Percentiles rank a stretch among this genome's conserved stretches.
phyloP scores from a whole-genome alignment of 2,888 invertebrate genomes.

The Erpobdella octoculata region DNA sequence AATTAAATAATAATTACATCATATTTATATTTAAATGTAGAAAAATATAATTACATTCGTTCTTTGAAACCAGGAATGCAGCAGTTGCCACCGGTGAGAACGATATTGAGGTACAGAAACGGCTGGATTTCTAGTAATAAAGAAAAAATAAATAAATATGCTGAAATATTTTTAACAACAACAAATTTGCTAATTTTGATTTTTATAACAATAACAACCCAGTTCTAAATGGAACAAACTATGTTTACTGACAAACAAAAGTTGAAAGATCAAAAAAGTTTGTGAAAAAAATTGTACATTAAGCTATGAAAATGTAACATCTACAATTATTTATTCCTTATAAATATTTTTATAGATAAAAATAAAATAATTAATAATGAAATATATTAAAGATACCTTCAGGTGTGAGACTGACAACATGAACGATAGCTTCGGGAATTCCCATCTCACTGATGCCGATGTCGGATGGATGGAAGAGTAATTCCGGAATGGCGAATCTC shows the following conservation, averaged over 20 bases:
- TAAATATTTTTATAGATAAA: background rate
- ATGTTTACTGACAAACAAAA: no score
- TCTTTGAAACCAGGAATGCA: slow-evolving; percentile 78
- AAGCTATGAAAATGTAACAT: no score
- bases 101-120: slow-evolving; percentile 66
- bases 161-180: no score
- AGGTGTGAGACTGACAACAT: slow-evolving; percentile 13
- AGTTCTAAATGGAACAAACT: no score
- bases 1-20: background rate
- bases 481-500: slow-evolving; percentile 85
- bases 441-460: slow-evolving; percentile 86
- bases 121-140: slow-evolving; percentile 58
- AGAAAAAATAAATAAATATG: no score
- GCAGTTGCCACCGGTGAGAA: slow-evolving; percentile 73
- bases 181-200: no score
- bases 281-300: no score
- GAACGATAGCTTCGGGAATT: slow-evolving; percentile 76
- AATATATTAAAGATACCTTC: slow-evolving; percentile 10
- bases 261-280: no score
- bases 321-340: no score
- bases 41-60: slow-evolving; percentile 57
- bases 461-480: slow-evolving; percentile 87
- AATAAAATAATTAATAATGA: slow-evolving; percentile 9
- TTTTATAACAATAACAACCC: no score
- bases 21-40: background rate